A percentile compares a stretch with the other conserved stretches of the same genome.
phyloP scores from a whole-genome alignment of 2,113 vertebrate species.

The Aspidoscelis tigris region DNA sequence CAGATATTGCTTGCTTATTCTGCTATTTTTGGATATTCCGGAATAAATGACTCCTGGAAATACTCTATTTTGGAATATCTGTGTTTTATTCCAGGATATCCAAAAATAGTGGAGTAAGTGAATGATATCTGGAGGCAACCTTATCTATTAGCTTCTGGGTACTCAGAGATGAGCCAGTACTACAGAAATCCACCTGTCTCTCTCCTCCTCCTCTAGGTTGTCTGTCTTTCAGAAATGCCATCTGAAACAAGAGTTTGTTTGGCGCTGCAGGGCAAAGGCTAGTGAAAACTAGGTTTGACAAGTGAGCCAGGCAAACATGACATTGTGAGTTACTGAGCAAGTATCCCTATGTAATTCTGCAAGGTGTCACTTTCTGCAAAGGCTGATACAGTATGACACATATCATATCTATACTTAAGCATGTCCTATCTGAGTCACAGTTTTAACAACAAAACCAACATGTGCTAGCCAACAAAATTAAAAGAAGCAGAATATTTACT shows the following conservation, averaged over 20 bases:
- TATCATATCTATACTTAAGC: conserved; percentile 57
- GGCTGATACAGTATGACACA: conserved; percentile 55
- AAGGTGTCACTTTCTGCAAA: conserved; percentile 30
- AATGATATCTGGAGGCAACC: too few relatives aligned
- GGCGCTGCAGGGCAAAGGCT: conserved; percentile 57
- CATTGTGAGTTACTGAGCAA: conserved; percentile 30
- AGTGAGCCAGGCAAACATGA: conserved; percentile 66
- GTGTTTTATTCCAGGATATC: too few relatives aligned
- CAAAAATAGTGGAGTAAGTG: too few relatives aligned
- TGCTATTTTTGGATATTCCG: too few relatives aligned
- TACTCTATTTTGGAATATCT: too few relatives aligned
- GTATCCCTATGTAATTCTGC: conserved; percentile 45
- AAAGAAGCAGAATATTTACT: conserved; percentile 31
- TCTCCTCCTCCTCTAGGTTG: conserved; percentile 13
- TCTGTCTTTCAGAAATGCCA: conserved; percentile 46
- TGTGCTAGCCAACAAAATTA: conserved; percentile 2
- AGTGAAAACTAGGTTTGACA: conserved; percentile 62
- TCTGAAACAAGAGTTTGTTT: conserved; percentile 20
- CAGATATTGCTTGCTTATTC: too few relatives aligned
- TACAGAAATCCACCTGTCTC: conserved; percentile 5
- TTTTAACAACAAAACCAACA: conserved; percentile 38
- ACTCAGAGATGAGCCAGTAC: conserved; percentile 14
- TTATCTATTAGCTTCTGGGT: conserved; percentile 8
- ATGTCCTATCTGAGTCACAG: conserved; percentile 28
- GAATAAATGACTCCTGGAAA: too few relatives aligned